These are phyloP conservation scores for Marmota flaviventris DNA, from an alignment of 2,113 vertebrate species.

Conservation along the genomic window DNA sequence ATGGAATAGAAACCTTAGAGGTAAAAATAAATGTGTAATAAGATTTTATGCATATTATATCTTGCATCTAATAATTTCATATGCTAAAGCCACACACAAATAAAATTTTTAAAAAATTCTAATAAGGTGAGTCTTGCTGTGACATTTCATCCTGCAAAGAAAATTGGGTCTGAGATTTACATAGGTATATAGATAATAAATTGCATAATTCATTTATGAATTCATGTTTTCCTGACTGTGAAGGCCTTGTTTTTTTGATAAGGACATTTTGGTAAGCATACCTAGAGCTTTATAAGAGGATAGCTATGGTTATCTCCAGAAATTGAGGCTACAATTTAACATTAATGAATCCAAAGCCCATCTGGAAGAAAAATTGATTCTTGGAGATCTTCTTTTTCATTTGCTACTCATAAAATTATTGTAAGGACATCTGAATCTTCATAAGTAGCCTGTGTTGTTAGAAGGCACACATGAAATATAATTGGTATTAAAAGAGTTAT, in stretches of 20 bases:
- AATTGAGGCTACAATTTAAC: background rate
- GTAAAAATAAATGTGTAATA: background rate
- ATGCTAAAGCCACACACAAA: background rate
- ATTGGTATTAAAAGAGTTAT: background rate
- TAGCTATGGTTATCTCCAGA: background rate
- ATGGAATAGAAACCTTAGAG: background rate
- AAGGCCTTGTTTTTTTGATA: background rate
- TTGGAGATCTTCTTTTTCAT: background rate
- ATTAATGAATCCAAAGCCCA: background rate
- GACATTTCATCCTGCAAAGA: background rate
- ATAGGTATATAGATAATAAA: background rate
- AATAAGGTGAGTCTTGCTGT: background rate
- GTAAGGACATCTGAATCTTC: background rate
- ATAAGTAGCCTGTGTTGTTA: background rate
- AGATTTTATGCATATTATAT: background rate
- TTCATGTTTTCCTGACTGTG: background rate
- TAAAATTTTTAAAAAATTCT: background rate
- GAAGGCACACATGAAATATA: background rate
- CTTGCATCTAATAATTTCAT: background rate
- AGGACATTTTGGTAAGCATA: background rate
- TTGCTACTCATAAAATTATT: background rate
- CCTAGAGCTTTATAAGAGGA: background rate
- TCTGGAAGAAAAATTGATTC: background rate
- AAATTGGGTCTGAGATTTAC: background rate
- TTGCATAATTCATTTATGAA: background rate